Base-by-base conservation (phyloP, 2,888 invertebrate genomes). In the Acrobasis suavella region DNA sequence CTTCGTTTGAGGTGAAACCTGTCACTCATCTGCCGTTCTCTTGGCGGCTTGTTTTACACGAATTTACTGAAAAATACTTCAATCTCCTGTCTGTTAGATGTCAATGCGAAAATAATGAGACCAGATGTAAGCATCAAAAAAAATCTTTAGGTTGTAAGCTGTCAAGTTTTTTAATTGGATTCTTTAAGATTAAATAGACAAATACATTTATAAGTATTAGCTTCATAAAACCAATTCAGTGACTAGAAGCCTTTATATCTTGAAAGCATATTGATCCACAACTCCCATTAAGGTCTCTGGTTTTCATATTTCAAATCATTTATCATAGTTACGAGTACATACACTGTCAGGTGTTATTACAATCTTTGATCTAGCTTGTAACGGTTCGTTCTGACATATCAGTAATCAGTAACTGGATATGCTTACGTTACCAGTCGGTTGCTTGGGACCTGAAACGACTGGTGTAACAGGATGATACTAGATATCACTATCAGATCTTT, bases 1-100 rank as follows among this genome's bases (percentile, higher is more conserved):
- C 62, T 55, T 46, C 52, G 3, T 60, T 55, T 62, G 14, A 62
- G 15, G 49, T 55, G 49, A 55, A 55, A 37, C 32, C 49, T 55
- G 55, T 56, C 49, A 49, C 54, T 61, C 54, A 32, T 2, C 16
- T 22, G 32, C n/a, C 9, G 59, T 12, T n/a, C 46, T 46, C 32
- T 60, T 50, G 59, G 37, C 50, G 8, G 50, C 15, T 22, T 46
- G 10, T 46, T 46, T n/a, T 46, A 9, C n/a, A 38, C 1, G 14
- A 52, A 37, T 52, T 46, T 17, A 58, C 14, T 17, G 58, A 22
- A 46, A 46, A 58, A 58, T 46, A 56, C 46, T 46, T 46, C 46
- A 46, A 12, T 46, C 46, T n/a, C 46, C 46, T n/a, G 46, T 46
- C 46, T 46, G 14, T 46, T 46, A 46, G 1, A 14, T 46, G 46